phyloP scores from a whole-genome alignment of 1,140 invertebrate species.

The Pseudomyrmex cubaensis region DNA sequence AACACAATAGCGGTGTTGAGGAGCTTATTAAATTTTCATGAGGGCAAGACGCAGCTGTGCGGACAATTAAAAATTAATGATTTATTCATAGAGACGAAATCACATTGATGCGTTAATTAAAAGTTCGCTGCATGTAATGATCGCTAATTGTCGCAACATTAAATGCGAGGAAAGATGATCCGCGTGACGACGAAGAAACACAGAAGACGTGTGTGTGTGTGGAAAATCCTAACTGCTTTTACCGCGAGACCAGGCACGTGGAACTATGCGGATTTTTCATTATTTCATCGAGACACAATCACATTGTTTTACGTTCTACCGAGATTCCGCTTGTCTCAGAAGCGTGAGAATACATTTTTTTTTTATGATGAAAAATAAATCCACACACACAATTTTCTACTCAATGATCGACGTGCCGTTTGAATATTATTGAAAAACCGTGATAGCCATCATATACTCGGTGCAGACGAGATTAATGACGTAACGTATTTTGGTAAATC shows the following conservation, averaged over 20 bases:
- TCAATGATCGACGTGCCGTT: background rate
- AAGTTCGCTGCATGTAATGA: background rate
- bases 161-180: constrained; percentile 4
- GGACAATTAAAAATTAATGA: background rate
- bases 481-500: background rate
- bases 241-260: constrained; percentile 27
- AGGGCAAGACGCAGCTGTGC: too few species aligned
- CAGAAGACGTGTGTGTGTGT: background rate
- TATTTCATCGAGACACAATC: constrained; percentile 57
- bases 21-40: too few species aligned
- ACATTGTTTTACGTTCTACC: background rate
- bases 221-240: constrained; percentile 67
- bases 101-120: background rate
- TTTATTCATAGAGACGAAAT: background rate
- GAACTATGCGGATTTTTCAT: constrained; percentile 61
- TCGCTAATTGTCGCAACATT: background rate
- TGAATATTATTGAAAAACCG: background rate
- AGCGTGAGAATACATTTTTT: background rate
- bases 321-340: constrained; percentile 24
- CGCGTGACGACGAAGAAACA: background rate
- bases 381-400: too few species aligned
- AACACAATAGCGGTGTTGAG: background rate
- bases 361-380: background rate
- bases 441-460: background rate
- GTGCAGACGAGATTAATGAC: background rate